Evolutionary conservation across 2,113 vertebrate genomes (phyloP).

Genomic region (Myodes glareolus): DNA sequence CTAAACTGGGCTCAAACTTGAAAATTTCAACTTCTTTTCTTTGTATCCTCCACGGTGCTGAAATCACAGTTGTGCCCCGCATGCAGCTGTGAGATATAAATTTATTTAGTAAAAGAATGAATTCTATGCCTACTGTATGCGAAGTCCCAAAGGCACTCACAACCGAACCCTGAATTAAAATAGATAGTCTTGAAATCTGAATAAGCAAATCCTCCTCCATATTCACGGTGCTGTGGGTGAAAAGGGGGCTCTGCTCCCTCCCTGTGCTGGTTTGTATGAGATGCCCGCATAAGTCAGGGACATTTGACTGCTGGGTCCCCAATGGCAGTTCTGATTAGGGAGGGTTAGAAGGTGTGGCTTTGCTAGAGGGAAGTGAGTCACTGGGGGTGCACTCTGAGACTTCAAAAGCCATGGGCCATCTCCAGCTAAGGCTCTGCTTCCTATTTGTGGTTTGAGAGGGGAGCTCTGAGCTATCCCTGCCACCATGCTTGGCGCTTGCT

Average conservation of each 20-base stretch:
- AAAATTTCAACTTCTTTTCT: neutral
- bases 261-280: neutral
- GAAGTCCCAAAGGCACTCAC: neutral
- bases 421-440: neutral
- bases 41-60: neutral
- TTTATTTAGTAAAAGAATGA: slow-evolving; percentile 4
- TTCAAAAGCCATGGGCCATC: neutral
- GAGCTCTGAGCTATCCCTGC: neutral
- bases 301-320: neutral
- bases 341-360: neutral
- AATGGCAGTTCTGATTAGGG: neutral
- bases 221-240: neutral
- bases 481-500: neutral
- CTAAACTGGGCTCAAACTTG: neutral
- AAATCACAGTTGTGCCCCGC: neutral
- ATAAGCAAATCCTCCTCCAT: neutral
- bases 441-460: neutral
- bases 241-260: neutral
- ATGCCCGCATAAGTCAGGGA: neutral
- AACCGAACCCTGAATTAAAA: neutral
- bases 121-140: neutral
- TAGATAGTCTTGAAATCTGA: neutral
- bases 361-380: neutral
- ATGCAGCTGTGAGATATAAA: neutral
- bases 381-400: no score